phyloP scores from a whole-genome alignment of 2,113 vertebrate species.

The Gasterosteus nipponicus region DNA sequence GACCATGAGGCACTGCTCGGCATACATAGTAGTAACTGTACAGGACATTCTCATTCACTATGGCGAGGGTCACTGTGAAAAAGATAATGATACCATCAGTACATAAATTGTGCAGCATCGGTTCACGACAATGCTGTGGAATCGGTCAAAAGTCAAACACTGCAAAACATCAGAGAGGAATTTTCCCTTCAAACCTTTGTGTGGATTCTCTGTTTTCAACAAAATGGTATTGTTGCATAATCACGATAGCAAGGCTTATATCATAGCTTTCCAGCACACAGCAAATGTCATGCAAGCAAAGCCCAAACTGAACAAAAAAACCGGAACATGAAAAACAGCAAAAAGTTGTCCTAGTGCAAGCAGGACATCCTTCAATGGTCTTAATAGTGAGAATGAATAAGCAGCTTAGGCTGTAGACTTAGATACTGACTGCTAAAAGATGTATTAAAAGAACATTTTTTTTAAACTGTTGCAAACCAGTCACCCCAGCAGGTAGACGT shows the following conservation, averaged over 20 bases:
- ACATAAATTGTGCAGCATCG: not conserved
- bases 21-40: not conserved
- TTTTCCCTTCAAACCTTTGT: not conserved
- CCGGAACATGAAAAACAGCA: not conserved
- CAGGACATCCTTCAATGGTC: constrained; percentile 13
- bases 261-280: not conserved
- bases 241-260: constrained; percentile 6
- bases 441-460: constrained; percentile 28
- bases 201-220: constrained; percentile 7
- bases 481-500: constrained; percentile 56
- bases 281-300: constrained; percentile 25
- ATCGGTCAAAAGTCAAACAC: not conserved
- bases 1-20: not conserved
- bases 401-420: constrained; percentile 4
- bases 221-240: constrained; percentile 13
- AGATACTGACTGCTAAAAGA: not conserved
- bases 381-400: constrained; percentile 19
- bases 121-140: not conserved
- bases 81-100: not conserved
- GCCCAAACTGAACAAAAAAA: not conserved
- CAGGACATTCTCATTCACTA: not conserved
- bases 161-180: not conserved
- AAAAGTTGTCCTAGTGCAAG: not conserved
- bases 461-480: constrained; percentile 50
- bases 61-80: not conserved